Evolutionary conservation across 2,797 vertebrate genomes (phyloP).

Genomic region (Schizopygopsis malacanthus): DNA sequence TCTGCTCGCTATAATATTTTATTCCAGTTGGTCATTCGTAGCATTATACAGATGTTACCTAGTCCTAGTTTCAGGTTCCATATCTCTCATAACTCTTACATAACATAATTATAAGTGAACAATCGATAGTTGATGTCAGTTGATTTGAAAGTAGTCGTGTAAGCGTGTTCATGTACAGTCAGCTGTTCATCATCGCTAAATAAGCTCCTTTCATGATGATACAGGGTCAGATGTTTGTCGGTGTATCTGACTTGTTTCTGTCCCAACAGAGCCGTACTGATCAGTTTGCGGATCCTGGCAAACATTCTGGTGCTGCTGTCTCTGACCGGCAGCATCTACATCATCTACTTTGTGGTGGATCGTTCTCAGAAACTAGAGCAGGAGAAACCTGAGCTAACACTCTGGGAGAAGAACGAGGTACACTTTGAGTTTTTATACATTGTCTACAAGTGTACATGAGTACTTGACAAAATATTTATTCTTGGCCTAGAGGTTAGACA

Average conservation of each 20-base stretch:
- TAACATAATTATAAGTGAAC: neutral
- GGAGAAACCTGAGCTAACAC: constrained; percentile 87
- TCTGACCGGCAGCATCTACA: constrained; percentile 95
- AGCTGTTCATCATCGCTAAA: neutral
- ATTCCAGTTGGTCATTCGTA: too few relatives aligned
- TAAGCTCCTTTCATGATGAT: neutral
- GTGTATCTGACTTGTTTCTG: constrained; percentile 6
- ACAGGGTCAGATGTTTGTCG: neutral
- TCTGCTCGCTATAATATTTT: neutral
- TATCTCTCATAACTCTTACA: neutral
- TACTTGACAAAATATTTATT: neutral
- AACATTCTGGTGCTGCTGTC: constrained; percentile 95
- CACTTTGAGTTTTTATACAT: neutral
- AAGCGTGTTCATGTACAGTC: neutral
- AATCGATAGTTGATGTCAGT: neutral
- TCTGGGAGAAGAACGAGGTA: constrained; percentile 99
- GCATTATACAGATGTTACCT: neutral
- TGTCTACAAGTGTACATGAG: neutral
- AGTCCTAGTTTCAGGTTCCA: neutral
- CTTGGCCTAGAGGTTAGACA: neutral
- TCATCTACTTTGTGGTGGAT: constrained; percentile 98
- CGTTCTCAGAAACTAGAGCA: constrained; percentile 93
- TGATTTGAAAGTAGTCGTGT: neutral
- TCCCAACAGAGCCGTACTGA: constrained; percentile 84
- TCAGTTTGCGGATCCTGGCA: constrained; percentile 91